Conservation (phyloP, 2,113 vertebrate species). For the Rostratula benghalensis region DNA sequence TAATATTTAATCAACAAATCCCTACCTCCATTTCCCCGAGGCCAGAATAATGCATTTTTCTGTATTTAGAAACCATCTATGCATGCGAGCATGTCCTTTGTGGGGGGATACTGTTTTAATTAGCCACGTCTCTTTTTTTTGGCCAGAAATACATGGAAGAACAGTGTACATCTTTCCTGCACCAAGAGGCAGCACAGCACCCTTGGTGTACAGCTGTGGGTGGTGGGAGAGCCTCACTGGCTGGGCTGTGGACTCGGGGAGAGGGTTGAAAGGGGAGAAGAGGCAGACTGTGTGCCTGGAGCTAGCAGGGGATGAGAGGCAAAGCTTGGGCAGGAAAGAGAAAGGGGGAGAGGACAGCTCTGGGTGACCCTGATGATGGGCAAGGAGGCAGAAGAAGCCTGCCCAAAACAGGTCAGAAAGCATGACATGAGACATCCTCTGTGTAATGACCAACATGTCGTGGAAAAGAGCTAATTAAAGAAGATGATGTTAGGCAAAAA, state of each 20-base stretch:
- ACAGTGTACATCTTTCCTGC: not conserved
- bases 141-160: not conserved
- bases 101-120: slow-evolving; percentile 45
- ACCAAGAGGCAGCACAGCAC: not conserved
- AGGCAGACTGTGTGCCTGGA: not conserved
- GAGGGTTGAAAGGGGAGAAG: not conserved
- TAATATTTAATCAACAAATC: slow-evolving; percentile 54
- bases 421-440: not conserved
- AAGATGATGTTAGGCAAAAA: not conserved
- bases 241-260: not conserved
- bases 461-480: not conserved
- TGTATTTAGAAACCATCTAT: slow-evolving; percentile 59
- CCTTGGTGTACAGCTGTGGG: not conserved
- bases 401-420: not conserved
- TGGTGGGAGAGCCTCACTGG: not conserved
- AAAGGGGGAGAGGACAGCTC: not conserved
- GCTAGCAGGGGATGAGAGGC: not conserved
- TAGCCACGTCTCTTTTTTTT: not conserved
- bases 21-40: slow-evolving; percentile 36
- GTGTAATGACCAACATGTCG: not conserved
- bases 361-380: not conserved
- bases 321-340: not conserved
- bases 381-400: not conserved
- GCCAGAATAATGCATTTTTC: slow-evolving; percentile 53
- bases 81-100: slow-evolving; percentile 2